These are phyloP conservation scores for Tipula unca DNA, from an alignment of 2,888 invertebrate species.

Conservation along the genomic window DNA sequence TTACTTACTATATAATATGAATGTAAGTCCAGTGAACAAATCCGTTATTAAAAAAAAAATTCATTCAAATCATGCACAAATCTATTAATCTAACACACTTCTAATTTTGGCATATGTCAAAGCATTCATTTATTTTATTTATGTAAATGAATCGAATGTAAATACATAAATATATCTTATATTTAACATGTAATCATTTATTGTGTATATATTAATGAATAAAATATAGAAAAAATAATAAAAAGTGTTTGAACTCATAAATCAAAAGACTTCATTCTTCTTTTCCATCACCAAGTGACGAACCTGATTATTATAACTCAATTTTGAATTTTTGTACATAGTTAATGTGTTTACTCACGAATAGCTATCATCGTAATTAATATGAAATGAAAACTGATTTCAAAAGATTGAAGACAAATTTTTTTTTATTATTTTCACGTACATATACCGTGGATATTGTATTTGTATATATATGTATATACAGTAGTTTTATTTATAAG, in stretches of 20 bases:
- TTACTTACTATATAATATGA: too few relatives aligned
- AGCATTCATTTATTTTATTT: too few relatives aligned
- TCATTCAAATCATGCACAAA: too few relatives aligned
- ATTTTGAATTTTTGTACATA: neutral
- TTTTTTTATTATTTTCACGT: neutral
- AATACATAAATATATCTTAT: too few relatives aligned
- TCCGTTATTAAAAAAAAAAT: too few relatives aligned
- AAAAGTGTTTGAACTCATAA: neutral
- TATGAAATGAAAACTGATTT: neutral
- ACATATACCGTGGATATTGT: too few relatives aligned
- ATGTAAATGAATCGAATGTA: too few relatives aligned
- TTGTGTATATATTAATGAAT: neutral
- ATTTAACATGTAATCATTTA: neutral
- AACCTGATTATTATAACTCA: constrained; percentile 2
- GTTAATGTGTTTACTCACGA: constrained; percentile 3
- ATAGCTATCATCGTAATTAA: neutral
- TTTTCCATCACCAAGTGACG: neutral
- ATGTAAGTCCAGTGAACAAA: too few relatives aligned
- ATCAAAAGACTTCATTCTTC: constrained; percentile 8
- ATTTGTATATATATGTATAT: neutral
- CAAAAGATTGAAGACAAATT: neutral
- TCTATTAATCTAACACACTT: too few relatives aligned
- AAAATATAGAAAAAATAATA: neutral
- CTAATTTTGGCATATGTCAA: too few relatives aligned
- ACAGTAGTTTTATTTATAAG: neutral